These are phyloP conservation scores for Psittacara wagleri DNA, from an alignment of 2,113 vertebrate species.

Conservation along the genomic window DNA sequence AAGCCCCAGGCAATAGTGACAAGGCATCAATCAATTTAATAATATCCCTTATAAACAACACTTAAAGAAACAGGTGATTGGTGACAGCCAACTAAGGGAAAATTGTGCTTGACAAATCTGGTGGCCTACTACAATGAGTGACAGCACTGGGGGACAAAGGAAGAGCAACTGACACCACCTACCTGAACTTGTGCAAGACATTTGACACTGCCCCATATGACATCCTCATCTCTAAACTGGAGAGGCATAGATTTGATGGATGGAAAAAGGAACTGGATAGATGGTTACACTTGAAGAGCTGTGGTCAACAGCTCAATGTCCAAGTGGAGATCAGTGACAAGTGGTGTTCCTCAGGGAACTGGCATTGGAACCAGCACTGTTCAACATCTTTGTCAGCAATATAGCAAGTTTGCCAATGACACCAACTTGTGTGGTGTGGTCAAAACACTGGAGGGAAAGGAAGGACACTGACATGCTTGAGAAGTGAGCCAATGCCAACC, in stretches of 20 bases:
- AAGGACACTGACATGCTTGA: not conserved
- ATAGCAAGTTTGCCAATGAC: not conserved
- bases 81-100: not conserved
- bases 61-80: not conserved
- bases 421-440: not conserved
- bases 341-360: not conserved
- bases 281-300: not conserved
- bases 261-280: not conserved
- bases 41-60: not conserved
- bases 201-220: not conserved
- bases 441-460: not conserved
- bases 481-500: not conserved
- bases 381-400: not conserved
- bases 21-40: conserved; percentile 29
- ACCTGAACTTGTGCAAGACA: not conserved
- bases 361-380: not conserved
- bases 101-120: not conserved
- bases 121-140: not conserved
- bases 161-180: not conserved
- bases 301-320: not conserved
- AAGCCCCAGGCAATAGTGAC: not conserved
- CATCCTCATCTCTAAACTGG: not conserved
- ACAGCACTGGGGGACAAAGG: not conserved
- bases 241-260: not conserved
- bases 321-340: not conserved